phyloP scores from a whole-genome alignment of 1,140 invertebrate species.

The Kradibia gibbosae region DNA sequence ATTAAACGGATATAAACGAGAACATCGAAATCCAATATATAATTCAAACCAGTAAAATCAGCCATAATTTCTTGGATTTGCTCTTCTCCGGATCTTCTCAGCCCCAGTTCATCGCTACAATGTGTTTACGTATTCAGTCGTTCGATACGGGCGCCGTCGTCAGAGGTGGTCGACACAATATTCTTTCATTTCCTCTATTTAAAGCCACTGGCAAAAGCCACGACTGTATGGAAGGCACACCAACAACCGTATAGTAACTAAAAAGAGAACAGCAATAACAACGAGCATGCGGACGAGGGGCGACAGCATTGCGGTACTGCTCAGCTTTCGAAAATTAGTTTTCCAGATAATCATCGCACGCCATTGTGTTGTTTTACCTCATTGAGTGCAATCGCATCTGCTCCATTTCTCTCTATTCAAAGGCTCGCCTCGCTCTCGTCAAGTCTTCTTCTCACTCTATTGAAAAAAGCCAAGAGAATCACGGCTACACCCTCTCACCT shows the following conservation, averaged over 20 bases:
- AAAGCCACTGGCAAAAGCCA: slow-evolving; percentile 46
- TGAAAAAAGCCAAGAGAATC: slow-evolving; percentile 22
- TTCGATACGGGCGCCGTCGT: slow-evolving; percentile 31
- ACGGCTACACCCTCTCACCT: slow-evolving; percentile 42
- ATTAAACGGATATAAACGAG: slow-evolving; percentile 31
- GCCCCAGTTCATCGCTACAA: neutral
- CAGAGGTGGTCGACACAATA: slow-evolving; percentile 55
- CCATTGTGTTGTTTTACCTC: slow-evolving; percentile 67
- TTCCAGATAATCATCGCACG: slow-evolving; percentile 73
- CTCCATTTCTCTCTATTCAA: slow-evolving; percentile 19
- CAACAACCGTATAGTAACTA: slow-evolving; percentile 50
- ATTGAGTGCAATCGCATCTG: slow-evolving; percentile 34
- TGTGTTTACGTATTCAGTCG: slow-evolving; percentile 32
- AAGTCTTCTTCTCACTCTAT: neutral
- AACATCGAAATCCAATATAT: slow-evolving; percentile 42
- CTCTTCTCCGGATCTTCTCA: neutral
- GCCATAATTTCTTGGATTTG: slow-evolving; percentile 12
- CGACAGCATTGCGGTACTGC: slow-evolving; percentile 55
- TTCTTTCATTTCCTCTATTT: slow-evolving; percentile 58
- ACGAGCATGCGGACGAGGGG: slow-evolving; percentile 42
- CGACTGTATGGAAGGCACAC: slow-evolving; percentile 51
- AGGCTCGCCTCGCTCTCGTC: neutral
- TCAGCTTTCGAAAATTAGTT: slow-evolving; percentile 71
- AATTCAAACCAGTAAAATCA: slow-evolving; percentile 35
- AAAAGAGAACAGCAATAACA: slow-evolving; percentile 42